Evolutionary conservation across 2,797 vertebrate species (phyloP), one percentile per base, ranked within the genome.

Genomic region (Spea hammondii): DNA sequence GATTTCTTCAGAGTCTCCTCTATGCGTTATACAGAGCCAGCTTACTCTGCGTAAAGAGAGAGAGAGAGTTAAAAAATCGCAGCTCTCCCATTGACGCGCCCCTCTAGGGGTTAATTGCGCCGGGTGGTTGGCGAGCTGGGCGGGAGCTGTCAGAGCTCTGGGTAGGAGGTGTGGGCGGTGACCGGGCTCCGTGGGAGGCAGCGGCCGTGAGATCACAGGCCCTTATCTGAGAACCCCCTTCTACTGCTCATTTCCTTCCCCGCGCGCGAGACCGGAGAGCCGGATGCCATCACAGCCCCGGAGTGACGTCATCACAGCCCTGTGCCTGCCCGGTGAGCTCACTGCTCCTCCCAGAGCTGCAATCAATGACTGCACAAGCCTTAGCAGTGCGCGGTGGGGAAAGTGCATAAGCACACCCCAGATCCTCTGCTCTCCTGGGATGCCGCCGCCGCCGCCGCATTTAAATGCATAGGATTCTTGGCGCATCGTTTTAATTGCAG

Each of bases 241-340:
- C 12, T 59, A 51, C 13, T 44, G 45, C 69, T 68, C 64, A 54
- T 77, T 77, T 67, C 69, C 74, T 67, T 45, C 62, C 60, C 50
- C 32, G 6, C 6, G 55, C 12, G 10, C 8, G 2, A 60, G 70
- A 8, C 74, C 0, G 51, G 70, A 48, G 64, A 76, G 64, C 74
- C 79, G 74, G 79, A 81, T 81, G 69, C 79, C 79, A 81, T 77
- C 69, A 69, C 74, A 68, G 44, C 32, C 74, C 70, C n/a, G 65
- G 32, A 32, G 72, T 59, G 46, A 54, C 50, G 48, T 70, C 72
- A 32, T 53, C 69, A 66, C 50, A 70, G 54, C 46, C 72, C 60
- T 50, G 69, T 17, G 13, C 17, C 11, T 54, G 69, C 65, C 45
- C 44, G 17, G 60, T 51, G 64, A 71, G 69, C 74, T 60, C 32